Evolutionary conservation across 2,797 vertebrate genomes (phyloP).

Genomic region (Uromys caudimaculatus): DNA sequence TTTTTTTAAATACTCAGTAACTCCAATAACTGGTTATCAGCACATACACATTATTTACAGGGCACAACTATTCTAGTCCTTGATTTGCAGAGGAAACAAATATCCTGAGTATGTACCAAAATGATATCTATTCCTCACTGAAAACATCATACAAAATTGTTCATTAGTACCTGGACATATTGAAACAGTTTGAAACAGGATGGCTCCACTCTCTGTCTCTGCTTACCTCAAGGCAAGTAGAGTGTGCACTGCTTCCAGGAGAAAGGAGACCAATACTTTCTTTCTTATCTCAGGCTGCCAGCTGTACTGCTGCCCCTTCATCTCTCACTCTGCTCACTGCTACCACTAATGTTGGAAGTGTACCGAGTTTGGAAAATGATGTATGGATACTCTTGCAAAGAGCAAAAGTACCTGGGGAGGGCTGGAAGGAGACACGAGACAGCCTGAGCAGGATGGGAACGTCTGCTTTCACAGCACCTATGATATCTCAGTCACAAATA

Average conservation of each 20-base stretch:
- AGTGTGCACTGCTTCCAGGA: constrained; percentile 24
- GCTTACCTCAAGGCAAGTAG: constrained; percentile 68
- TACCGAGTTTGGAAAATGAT: constrained; percentile 54
- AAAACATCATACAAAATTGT: constrained; percentile 61
- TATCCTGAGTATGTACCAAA: constrained; percentile 5
- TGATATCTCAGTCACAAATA: constrained; percentile 2
- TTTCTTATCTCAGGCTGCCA: constrained; percentile 70
- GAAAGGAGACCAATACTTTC: constrained; percentile 13
- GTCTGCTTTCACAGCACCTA: constrained; percentile 41
- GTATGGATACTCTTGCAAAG: constrained; percentile 39
- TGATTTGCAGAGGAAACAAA: constrained; percentile 68
- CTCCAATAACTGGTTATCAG: constrained; percentile 71
- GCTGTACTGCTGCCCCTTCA: background rate
- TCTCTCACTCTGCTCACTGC: background rate
- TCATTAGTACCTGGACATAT: constrained; percentile 53
- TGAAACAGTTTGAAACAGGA: constrained; percentile 72
- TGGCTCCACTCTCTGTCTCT: constrained; percentile 67
- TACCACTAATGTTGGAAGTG: constrained; percentile 52
- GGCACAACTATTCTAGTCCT: constrained; percentile 37
- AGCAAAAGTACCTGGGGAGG: constrained; percentile 63
- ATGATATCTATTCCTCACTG: constrained; percentile 48
- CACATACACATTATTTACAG: constrained; percentile 68
- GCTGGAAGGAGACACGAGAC: constrained; percentile 62
- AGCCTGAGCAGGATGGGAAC: constrained; percentile 52
- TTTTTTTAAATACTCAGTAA: constrained; percentile 62